A percentile compares a stretch with the other conserved stretches of the same genome.
Evolutionary conservation across 2,797 vertebrate species (phyloP).

Genomic region (Coccyzus lansbergi): DNA sequence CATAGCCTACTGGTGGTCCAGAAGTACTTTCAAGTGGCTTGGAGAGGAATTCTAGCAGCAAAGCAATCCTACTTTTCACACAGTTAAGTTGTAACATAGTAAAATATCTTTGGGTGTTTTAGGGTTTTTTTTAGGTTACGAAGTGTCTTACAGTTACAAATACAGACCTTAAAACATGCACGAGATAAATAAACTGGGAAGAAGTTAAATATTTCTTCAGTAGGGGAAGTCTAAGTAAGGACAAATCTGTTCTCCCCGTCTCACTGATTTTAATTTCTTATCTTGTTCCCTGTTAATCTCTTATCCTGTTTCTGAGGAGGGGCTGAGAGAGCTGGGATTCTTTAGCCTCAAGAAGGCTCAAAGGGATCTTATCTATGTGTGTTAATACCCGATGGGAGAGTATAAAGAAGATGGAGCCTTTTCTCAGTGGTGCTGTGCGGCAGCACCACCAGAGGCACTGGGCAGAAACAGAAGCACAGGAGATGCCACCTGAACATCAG

Average conservation of each 20-base stretch:
- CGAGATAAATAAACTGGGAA: background rate
- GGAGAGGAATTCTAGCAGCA: background rate
- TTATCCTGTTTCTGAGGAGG: background rate
- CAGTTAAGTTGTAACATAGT: background rate
- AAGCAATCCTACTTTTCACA: background rate
- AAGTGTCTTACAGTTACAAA: background rate
- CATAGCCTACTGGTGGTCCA: background rate
- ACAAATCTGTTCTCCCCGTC: background rate
- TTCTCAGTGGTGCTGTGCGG: background rate
- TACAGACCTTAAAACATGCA: background rate
- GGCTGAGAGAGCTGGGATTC: background rate
- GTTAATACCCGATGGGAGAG: background rate
- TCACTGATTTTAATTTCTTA: background rate
- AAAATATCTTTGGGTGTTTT: background rate
- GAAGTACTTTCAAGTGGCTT: background rate
- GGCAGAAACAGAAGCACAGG: background rate
- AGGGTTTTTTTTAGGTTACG: accelerated
- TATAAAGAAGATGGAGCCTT: background rate
- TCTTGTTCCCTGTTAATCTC: background rate
- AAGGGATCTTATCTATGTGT: background rate
- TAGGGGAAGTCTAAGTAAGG: background rate
- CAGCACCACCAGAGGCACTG: background rate
- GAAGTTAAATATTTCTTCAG: background rate
- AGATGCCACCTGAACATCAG: background rate
- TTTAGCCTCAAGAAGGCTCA: background rate